Base-by-base conservation (phyloP, 2,113 vertebrate species). In the Cololabis saira region DNA sequence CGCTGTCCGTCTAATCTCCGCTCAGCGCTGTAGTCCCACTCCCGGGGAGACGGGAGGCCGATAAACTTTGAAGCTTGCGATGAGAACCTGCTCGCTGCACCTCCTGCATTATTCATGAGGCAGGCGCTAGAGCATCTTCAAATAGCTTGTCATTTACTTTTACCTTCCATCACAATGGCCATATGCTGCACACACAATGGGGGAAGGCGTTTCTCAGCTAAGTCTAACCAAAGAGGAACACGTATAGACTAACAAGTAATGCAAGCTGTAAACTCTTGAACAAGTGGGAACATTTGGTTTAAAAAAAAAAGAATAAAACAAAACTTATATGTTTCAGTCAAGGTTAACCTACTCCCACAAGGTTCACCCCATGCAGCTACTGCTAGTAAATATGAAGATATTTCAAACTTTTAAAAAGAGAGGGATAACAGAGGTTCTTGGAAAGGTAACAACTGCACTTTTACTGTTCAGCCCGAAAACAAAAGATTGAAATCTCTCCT, bases 41-140 rank as follows among this genome's bases (percentile, higher is more conserved):
- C 68, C 68, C 73, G 3, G 52, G 54, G 87, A 88, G 85, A 81
- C 71, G 53, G 73, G n/a, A 37, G 10, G 88, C 89, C 89, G 93
- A 94, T 94, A 93, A 94, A 93, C 92, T 90, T 84, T 80, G 86
- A 92, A 94, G 93, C 94, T 90, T 84, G 90, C 41, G 67, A 73
- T 59, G 77, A 78, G 70, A 91, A 94, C 93, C 92, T 93, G 91
- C 89, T 91, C 85, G 56, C 51, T 91, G 89, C 87, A 77, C 63
- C 65, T 73, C 61, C 92, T 96, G 91, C 89, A 94, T 96, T 95
- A 96, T 95, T 95, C 93, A 96, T 95, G 65, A 89, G 37, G 81
- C 74, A 76, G 87, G 78, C 81, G 90, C 89, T 74, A 87, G 89
- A 90, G 68, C 82, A 91, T 94, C 89, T 93, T 95, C 89, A 94